Evolutionary conservation across 2,888 invertebrate genomes (phyloP).

Genomic region (Arrhopalites spinosus): DNA sequence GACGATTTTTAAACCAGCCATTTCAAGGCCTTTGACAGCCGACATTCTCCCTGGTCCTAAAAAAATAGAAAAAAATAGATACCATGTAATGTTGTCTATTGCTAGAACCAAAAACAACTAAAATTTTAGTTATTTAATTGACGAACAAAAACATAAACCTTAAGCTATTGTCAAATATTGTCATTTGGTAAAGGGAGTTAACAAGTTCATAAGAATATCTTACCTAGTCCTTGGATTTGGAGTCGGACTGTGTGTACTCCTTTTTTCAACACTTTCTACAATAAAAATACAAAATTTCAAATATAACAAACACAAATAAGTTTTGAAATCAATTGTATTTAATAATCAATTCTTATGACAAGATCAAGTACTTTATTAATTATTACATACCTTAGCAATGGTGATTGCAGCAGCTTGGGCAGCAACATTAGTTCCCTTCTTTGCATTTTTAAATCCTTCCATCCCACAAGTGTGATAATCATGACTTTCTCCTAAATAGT

Average conservation of each 20-base stretch:
- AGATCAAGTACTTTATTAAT: no score
- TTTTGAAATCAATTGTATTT: not conserved
- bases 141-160: no score
- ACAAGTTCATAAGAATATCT: no score
- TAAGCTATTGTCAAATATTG: no score
- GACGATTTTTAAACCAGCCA: conserved; percentile 86
- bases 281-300: conserved; percentile 14
- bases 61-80: no score
- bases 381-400: conserved; percentile 70
- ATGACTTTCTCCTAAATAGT: conserved; percentile 66
- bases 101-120: no score
- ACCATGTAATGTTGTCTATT: no score
- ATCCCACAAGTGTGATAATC: conserved; percentile 73
- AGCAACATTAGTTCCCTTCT: conserved; percentile 95
- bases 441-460: conserved; percentile 93
- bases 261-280: conserved; percentile 72
- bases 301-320: not conserved
- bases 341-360: no score
- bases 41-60: conserved; percentile 91
- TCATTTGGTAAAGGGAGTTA: no score
- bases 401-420: conserved; percentile 91
- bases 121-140: no score
- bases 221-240: conserved; percentile 71
- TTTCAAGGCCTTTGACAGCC: conserved; percentile 88
- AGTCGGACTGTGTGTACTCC: conserved; percentile 79